Evolutionary conservation across 2,888 invertebrate species (phyloP).

Genomic region (Dorcus hopei): DNA sequence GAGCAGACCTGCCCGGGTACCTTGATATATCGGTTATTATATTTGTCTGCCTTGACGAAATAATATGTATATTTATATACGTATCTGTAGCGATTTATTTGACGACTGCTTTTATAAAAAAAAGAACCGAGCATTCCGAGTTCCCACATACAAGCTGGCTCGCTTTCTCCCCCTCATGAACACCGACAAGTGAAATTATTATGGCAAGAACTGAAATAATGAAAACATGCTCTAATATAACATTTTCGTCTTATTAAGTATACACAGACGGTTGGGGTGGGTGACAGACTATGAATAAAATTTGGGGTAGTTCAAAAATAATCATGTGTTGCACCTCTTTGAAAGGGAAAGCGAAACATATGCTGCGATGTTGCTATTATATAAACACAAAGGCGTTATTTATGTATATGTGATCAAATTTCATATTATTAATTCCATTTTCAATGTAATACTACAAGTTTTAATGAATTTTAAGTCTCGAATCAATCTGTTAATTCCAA

Average conservation of each 20-base stretch:
- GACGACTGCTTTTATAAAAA: slow-evolving; percentile 1
- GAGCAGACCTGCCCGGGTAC: slow-evolving; percentile 26
- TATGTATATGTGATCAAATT: too few relatives aligned
- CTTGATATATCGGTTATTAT: slow-evolving; percentile 39
- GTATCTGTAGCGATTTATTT: slow-evolving; percentile 2
- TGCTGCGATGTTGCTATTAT: too few relatives aligned
- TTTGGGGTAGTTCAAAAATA: neutral
- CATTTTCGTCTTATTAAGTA: too few relatives aligned
- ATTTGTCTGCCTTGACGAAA: slow-evolving; percentile 43
- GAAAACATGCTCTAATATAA: neutral
- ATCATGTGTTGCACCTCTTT: neutral
- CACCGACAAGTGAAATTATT: neutral
- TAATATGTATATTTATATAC: slow-evolving; percentile 38
- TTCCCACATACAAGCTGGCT: neutral
- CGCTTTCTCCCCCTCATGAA: too few relatives aligned
- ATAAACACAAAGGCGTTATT: too few relatives aligned
- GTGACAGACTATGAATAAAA: neutral
- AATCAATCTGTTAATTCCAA: too few relatives aligned
- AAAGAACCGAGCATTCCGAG: neutral
- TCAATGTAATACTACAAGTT: too few relatives aligned
- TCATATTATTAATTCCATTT: too few relatives aligned
- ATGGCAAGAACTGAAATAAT: neutral
- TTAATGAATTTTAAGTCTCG: too few relatives aligned
- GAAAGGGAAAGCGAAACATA: too few relatives aligned
- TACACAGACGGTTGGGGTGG: neutral